Percentiles rank a stretch among this genome's conserved stretches.
Conservation (phyloP, 1,140 invertebrate species). For the Bradysia coprophila region DNA sequence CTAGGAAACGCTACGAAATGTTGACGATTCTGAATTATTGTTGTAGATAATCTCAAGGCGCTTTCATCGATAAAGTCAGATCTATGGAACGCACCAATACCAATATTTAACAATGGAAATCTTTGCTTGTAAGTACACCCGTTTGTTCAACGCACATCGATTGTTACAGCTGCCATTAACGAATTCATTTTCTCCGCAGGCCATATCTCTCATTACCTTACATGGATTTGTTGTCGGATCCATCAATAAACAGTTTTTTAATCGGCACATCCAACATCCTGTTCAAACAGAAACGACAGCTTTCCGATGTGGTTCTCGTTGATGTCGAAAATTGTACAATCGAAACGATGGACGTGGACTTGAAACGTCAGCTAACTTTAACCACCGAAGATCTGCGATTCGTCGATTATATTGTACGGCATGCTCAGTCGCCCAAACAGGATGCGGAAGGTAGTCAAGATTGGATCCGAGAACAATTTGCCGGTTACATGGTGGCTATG, state of each 20-base stretch:
- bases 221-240: conserved; percentile 77
- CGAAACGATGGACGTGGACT: conserved; percentile 69
- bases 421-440: conserved; percentile 59
- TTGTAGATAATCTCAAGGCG: conserved; percentile 14
- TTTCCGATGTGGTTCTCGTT: conserved; percentile 78
- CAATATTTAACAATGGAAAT: conserved; percentile 82
- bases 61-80: conserved; percentile 33
- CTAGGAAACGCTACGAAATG: too few species aligned
- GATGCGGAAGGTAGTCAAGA: conserved; percentile 81
- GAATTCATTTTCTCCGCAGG: too few species aligned
- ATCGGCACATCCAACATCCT: conserved; percentile 95
- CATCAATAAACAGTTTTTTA: conserved; percentile 77
- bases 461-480: conserved; percentile 92
- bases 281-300: conserved; percentile 86
- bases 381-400: conserved; percentile 93
- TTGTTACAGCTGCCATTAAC: too few species aligned
- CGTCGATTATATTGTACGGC: conserved; percentile 79
- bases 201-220: conserved; percentile 93
- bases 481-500: conserved; percentile 75
- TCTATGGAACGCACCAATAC: conserved; percentile 72
- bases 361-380: conserved; percentile 65
- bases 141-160: too few species aligned
- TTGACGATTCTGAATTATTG: too few species aligned
- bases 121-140: too few species aligned
- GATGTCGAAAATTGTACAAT: conserved; percentile 79